Percentiles rank a stretch among this genome's conserved stretches.
Evolutionary conservation across 2,797 vertebrate genomes (phyloP).

Genomic region (Brachyalestes nurse): DNA sequence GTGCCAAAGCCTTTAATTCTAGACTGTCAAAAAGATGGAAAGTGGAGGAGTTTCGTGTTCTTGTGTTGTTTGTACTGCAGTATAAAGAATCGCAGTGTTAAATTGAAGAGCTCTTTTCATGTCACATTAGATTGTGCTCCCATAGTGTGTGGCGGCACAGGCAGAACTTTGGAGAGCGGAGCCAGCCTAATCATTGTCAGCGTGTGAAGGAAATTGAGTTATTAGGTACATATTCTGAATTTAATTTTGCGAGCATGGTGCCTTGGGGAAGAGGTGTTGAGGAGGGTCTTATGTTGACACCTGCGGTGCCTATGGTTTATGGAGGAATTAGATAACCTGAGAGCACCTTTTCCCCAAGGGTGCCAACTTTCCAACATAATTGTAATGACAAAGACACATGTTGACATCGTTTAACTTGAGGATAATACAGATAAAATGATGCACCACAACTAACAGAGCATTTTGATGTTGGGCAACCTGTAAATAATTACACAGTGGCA

Average conservation of each 20-base stretch:
- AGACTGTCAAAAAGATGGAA: constrained; percentile 46
- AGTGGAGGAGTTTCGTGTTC: constrained; percentile 1
- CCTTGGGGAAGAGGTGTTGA: constrained; percentile 19
- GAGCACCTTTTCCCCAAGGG: background rate
- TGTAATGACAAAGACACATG: background rate
- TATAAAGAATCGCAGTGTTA: constrained; percentile 57
- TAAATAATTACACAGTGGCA: background rate
- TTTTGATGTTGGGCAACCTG: background rate
- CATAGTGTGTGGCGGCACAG: constrained; percentile 17
- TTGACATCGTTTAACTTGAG: background rate
- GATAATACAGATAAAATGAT: background rate
- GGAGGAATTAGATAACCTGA: background rate
- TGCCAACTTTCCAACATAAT: background rate
- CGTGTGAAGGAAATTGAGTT: constrained; percentile 38
- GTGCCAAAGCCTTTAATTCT: constrained; percentile 42
- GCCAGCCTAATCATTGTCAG: constrained; percentile 31
- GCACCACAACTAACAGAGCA: background rate
- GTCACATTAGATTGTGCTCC: constrained; percentile 70
- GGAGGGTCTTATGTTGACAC: constrained; percentile 1
- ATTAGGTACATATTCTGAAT: constrained; percentile 44
- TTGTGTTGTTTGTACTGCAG: constrained; percentile 17
- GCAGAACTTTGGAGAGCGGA: constrained; percentile 32
- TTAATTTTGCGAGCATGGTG: constrained; percentile 40
- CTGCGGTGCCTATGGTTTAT: background rate
- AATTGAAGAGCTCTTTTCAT: constrained; percentile 76